Evolutionary conservation across 2,888 invertebrate species (phyloP), one percentile per base, ranked within the genome.

Genomic region (Amphipyra tragopoginis): DNA sequence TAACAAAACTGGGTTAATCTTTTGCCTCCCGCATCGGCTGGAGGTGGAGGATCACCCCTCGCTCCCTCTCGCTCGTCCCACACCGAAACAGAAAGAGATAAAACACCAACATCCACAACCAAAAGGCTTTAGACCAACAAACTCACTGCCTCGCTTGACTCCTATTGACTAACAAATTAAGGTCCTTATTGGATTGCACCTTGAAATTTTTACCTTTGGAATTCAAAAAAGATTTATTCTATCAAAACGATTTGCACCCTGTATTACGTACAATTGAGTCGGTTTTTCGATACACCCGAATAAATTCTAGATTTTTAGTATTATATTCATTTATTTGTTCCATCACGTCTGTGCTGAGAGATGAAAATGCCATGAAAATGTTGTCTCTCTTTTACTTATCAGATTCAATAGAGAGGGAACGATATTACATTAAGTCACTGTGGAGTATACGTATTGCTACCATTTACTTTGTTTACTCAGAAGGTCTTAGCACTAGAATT

Each of bases 1-100:
- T 94, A 94, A 94, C 94, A 93, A 93, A 94, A 94, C 94, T 94
- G 92, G 94, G 94, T 94, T 94, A 94, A 94, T 94, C 94, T 94
- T 93, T 93, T 90, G 90, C 94, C 94, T 90, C 94, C 94, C 93
- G 90, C 86, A 69, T 86, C 77, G 84, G 72, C 77, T 66, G 86
- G 92, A 90, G 92, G 89, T 88, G 86, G 92, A 89, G 91, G 86
- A 80, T 87, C 92, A 90, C 93, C 93, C 93, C 81, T 76, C 67
- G 45, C 61, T 68, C 69, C 85, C 79, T 92, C 93, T 87, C 92
- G 85, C 83, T 93, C 89, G 72, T 52, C 54, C 75, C 53, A 69
- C 80, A 87, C 84, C 82, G 80, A 86, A 90, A 87, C 85, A 85
- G 90, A 92, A 89, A 89, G 84, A 87, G 93, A 93, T 84, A 84